These are phyloP conservation scores for Drosophila funebris DNA, from an alignment of 1,140 invertebrate genomes.

Conservation along the genomic window DNA sequence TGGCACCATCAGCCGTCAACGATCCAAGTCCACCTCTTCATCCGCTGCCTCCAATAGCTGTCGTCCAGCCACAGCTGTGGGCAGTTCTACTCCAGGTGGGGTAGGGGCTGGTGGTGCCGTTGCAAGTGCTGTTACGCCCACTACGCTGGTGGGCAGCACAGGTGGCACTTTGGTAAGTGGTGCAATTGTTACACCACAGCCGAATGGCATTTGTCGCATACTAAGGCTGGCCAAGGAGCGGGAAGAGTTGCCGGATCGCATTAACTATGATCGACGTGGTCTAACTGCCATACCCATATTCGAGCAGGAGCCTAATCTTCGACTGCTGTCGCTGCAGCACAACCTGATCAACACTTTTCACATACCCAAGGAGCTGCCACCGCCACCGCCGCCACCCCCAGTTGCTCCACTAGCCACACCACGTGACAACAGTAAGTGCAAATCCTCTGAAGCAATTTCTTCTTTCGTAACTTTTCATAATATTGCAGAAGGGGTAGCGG, in stretches of 20 bases:
- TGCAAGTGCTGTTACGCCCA: conserved; percentile 39
- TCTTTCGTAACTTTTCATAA: neutral
- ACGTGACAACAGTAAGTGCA: conserved; percentile 46
- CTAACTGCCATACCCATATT: conserved; percentile 91
- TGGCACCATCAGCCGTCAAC: conserved; percentile 60
- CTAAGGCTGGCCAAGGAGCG: conserved; percentile 88
- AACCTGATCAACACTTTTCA: conserved; percentile 92
- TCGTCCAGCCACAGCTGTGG: conserved; percentile 42
- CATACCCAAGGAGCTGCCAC: conserved; percentile 79
- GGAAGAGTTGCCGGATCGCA: conserved; percentile 90
- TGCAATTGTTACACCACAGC: conserved; percentile 71
- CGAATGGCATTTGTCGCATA: conserved; percentile 85
- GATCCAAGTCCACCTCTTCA: conserved; percentile 79
- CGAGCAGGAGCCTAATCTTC: conserved; percentile 90
- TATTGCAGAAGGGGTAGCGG: conserved; percentile 22
- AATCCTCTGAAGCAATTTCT: neutral
- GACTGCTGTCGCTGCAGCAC: conserved; percentile 94
- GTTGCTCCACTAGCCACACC: conserved; percentile 22
- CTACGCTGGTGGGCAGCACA: conserved; percentile 63
- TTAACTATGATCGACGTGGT: conserved; percentile 90
- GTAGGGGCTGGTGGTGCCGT: too few relatives aligned
- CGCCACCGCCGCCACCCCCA: conserved; percentile 27
- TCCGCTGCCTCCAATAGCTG: conserved; percentile 70
- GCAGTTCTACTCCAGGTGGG: neutral
- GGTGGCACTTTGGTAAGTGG: conserved; percentile 74